These are phyloP conservation scores for Grantiella picta DNA, from an alignment of 2,113 vertebrate species.

Conservation along the genomic window DNA sequence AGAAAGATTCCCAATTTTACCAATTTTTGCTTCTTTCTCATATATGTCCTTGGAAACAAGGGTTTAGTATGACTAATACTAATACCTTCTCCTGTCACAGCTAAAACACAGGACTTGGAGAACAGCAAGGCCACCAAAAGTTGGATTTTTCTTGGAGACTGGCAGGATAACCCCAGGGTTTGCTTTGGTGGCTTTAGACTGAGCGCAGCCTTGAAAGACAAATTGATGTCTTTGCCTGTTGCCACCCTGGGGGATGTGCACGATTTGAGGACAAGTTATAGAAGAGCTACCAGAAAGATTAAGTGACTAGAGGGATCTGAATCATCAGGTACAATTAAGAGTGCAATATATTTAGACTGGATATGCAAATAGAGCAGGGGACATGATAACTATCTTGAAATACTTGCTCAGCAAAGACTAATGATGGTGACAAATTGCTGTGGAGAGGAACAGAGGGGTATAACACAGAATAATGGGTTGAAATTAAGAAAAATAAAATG, in stretches of 20 bases:
- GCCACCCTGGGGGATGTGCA: no score
- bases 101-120: background rate
- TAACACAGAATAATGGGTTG: conserved; percentile 27
- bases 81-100: background rate
- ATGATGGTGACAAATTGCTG: background rate
- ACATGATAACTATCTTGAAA: background rate
- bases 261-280: background rate
- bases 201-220: background rate
- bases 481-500: conserved; percentile 43
- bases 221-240: background rate
- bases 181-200: background rate
- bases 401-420: background rate
- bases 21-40: background rate
- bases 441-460: background rate
- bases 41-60: background rate
- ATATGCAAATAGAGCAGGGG: conserved; percentile 3
- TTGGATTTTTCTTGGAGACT: background rate
- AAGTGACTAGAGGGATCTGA: background rate
- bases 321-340: background rate
- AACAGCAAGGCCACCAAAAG: background rate
- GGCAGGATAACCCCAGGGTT: background rate
- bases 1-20: background rate
- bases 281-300: background rate
- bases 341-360: background rate
- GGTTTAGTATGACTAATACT: rapidly evolving